Evolutionary conservation across 2,888 invertebrate genomes (phyloP), one percentile per base, ranked within the genome.

Genomic region (Eupeodes latifasciatus): DNA sequence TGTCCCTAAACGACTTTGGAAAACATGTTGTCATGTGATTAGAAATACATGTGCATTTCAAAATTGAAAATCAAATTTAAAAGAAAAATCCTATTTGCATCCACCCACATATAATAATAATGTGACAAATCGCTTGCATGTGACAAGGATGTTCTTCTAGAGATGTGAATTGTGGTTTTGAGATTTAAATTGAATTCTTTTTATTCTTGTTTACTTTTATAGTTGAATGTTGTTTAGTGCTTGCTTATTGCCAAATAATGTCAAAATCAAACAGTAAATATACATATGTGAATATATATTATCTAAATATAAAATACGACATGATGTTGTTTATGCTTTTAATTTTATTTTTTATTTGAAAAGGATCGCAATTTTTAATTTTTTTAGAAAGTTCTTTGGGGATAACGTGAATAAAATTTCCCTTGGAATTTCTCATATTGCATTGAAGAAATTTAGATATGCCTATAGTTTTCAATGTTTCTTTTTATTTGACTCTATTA

Each of bases 111-210:
- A 57, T 1, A 10, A 66, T 34, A 55, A 11, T 12, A 14, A 49
- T 59, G 40, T 49, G 64, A 59, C 76, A 71, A 27, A 76, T 80
- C 67, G 59, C 51, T 74, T 67, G 62, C 85, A 81, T 67, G 76
- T 27, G 61, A 16, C 76, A 78, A 74, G 16, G 67, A 57, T 77
- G 51, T 69, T 71, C 53, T 47, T 64, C 36, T n/a, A 12, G n/a
- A 7, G 36, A 34, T n/a, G 11, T 1, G 55, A 16, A 53, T 51
- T 53, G 67, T 11, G 36, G 53, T 36, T 53, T 1, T 4, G 1
- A 16, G 16, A 14, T 55, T 71, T 19, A 44, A 71, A 71, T 71
- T 71, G 55, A 71, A 55, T 71, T 71, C 69, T 55, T 55, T 71
- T 40, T 55, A 12, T 55, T 69, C 12, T 40, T 69, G 2, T 9